Evolutionary conservation across 2,888 invertebrate species (phyloP), one percentile per base, ranked within the genome.

Genomic region (Thecophora atra): DNA sequence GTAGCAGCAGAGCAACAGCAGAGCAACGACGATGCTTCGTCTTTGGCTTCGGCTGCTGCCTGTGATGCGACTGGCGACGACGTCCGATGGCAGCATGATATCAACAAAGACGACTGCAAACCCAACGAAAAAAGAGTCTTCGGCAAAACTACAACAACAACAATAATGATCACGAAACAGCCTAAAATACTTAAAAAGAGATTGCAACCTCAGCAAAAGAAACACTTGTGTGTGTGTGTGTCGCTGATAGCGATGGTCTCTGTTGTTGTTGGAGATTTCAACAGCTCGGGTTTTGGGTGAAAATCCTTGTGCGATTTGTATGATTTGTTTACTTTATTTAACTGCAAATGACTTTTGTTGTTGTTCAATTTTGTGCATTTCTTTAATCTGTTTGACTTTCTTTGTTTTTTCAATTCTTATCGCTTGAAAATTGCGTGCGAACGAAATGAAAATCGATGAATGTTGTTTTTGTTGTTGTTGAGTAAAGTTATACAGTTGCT

Each of bases 351-450:
- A 64, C 64, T 64, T 44, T 37, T 47, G 44, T 64, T n/a, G 28
- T 17, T 37, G 13, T 19, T 30, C 6, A 17, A 19, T 4, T 47
- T 44, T 47, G 64, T 64, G 64, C 24, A 21, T 64, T 71, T 71
- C 58, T 65, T 56, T 30, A 66, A 44, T 70, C n/a, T 30, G 24
- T 56, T 70, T 24, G 52, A n/a, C 24, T 64, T 21, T 47, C 37
- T 54, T 66, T 70, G 7, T n/a, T n/a, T n/a, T n/a, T n/a, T 21
- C 30, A 42, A 7, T 54, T 51, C 51, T 51, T 44, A 19, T 44
- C 15, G 19, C 56, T 30, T 62, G 42, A 52, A 71, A 64, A 65
- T 65, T 71, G 64, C 71, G 71, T 42, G 42, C 52, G 54, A 63
- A 71, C 54, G 71, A 42, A n/a, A 37, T 37, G 2, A 37, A 8